Base-by-base conservation (phyloP, 2,888 invertebrate genomes). In the Pyrrhia umbra region DNA sequence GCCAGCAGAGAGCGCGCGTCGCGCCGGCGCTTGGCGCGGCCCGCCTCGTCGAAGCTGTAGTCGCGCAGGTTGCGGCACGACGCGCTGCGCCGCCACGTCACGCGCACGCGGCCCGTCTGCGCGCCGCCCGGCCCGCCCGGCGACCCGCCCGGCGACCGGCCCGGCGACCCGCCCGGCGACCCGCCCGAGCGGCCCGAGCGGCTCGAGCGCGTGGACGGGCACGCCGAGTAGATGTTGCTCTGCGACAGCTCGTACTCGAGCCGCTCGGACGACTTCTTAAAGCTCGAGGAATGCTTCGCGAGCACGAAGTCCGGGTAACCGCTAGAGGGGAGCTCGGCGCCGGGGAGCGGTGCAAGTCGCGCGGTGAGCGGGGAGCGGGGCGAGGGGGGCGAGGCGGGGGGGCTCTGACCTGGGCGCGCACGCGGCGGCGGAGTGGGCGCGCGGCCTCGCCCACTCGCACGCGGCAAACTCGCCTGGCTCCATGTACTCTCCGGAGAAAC, bases 11-110 rank as follows among this genome's bases (percentile, higher is more conserved):
- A 68, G 82, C 84, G 80, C 77, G 80, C 77, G 80, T 92, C 93
- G 64, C 95, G 93, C 50, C 95, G 93, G 54, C 95, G 96, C 85
- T 96, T 96, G 76, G 96, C 96, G 81, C 96, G 95, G 57, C 96
- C 96, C 58, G 96, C 96, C 81, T 96, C 96, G 88, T 97, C 96
- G 90, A 97, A 97, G 90, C 96, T 96, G 88, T 96, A 97, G 88
- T 97, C 97, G 87, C 97, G 97, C 68, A 98, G 95, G 87, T 98
- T 97, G 91, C 97, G 97, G 91, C 97, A 97, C 85, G 97, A 97
- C 82, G 97, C 97, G 88, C 97, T 97, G 86, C 97, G 97, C 73
- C 97, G 96, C 97, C 97, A 97, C 65, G 95, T 90, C 84, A 55
- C 6, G 62, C 79, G 79, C 52, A 64, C 79, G 95, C 95, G 75